phyloP scores from a whole-genome alignment of 1,140 invertebrate genomes.

The Panagrolaimus sp. region DNA sequence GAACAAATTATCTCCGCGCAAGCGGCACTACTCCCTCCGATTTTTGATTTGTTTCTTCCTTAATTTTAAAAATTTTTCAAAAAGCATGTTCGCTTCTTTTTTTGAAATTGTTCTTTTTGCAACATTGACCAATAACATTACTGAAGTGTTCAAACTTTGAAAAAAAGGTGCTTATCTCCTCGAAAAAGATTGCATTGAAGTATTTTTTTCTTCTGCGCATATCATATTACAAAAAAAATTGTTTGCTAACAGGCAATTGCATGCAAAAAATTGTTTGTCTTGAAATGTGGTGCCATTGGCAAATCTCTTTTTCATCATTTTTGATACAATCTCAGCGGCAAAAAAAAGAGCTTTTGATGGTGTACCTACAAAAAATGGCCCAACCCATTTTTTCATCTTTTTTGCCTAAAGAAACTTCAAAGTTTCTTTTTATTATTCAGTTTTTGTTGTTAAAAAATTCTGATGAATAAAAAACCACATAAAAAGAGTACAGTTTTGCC shows the following conservation, averaged over 20 bases:
- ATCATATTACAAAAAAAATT: constrained; percentile 2
- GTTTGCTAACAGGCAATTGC: constrained; percentile 13
- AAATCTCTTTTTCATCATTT: neutral
- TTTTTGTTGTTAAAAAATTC: neutral
- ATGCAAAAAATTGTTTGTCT: constrained; percentile 5
- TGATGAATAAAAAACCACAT: neutral
- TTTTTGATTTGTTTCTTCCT: too few species aligned
- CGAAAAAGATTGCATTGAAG: constrained; percentile 1
- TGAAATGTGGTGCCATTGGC: neutral
- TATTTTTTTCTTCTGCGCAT: neutral
- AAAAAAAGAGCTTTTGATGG: neutral
- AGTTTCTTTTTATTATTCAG: neutral
- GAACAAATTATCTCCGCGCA: too few species aligned
- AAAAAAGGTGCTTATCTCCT: neutral
- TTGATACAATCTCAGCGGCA: neutral
- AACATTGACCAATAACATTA: too few species aligned
- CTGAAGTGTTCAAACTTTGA: neutral
- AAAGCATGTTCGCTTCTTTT: too few species aligned
- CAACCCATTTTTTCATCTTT: neutral
- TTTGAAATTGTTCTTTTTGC: too few species aligned
- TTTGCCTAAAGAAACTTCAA: neutral
- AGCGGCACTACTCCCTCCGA: too few species aligned
- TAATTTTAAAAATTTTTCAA: too few species aligned
- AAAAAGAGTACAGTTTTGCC: neutral
- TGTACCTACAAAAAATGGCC: neutral